phyloP scores from a whole-genome alignment of 2,888 invertebrate genomes.

The Agonopterix arenella region DNA sequence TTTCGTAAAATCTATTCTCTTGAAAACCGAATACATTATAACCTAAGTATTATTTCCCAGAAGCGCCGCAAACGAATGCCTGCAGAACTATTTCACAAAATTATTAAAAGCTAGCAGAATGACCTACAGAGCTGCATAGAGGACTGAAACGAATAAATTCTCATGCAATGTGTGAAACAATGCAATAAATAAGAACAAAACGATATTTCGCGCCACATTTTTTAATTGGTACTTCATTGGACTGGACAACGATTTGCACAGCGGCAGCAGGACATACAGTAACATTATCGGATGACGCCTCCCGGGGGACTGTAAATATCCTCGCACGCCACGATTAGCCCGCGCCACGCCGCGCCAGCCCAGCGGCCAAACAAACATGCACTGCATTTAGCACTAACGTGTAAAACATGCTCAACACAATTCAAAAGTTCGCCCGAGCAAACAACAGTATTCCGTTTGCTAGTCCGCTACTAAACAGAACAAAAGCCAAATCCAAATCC shows the following conservation, averaged over 20 bases:
- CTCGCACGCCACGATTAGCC: constrained; percentile 48
- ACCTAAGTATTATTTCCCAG: too few species aligned
- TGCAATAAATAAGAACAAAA: neutral
- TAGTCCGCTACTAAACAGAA: constrained; percentile 12
- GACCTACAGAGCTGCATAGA: too few species aligned
- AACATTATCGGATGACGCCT: constrained; percentile 51
- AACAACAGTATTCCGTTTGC: constrained; percentile 9
- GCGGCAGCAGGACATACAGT: constrained; percentile 26
- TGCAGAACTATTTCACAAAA: too few species aligned
- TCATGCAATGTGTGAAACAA: too few species aligned
- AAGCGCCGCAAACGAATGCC: too few species aligned
- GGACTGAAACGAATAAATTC: too few species aligned
- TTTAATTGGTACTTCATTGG: constrained; percentile 12
- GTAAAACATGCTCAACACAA: constrained; percentile 1
- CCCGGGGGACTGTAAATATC: constrained; percentile 60
- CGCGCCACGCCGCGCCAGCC: constrained; percentile 26
- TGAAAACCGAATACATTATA: too few species aligned
- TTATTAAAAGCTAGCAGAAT: too few species aligned
- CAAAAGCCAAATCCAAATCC: constrained; percentile 16
- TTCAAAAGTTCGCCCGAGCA: constrained; percentile 14
- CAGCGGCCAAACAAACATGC: constrained; percentile 28
- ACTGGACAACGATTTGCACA: constrained; percentile 33
- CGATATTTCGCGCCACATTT: neutral
- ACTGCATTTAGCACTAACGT: constrained; percentile 7
- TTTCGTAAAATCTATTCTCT: too few species aligned